Conservation (phyloP, 1,140 invertebrate species). For the Aleiodes sp. region DNA sequence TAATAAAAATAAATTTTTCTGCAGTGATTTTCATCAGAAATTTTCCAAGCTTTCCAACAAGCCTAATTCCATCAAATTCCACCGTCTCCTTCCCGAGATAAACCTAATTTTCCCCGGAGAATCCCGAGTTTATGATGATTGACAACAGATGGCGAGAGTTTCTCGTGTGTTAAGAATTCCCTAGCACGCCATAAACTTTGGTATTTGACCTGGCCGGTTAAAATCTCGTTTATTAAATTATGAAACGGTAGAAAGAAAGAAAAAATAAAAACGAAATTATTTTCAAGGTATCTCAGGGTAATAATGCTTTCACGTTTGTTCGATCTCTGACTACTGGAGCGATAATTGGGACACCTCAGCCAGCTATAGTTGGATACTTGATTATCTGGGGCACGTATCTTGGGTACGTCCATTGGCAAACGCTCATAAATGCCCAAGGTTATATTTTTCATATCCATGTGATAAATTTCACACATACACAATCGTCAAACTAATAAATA, state of each 20-base stretch:
- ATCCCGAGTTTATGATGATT: not conserved
- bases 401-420: conserved; percentile 11
- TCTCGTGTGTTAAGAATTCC: not conserved
- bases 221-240: not conserved
- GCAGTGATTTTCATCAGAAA: too few relatives aligned
- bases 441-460: conserved; percentile 18
- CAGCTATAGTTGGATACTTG: conserved; percentile 12
- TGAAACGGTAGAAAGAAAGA: not conserved
- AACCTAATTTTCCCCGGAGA: not conserved
- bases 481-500: too few relatives aligned
- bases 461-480: too few relatives aligned
- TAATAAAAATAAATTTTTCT: too few relatives aligned
- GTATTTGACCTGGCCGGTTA: not conserved
- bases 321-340: conserved; percentile 30
- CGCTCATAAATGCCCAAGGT: conserved; percentile 31
- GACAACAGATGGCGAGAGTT: not conserved
- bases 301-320: conserved; percentile 30
- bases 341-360: conserved; percentile 30
- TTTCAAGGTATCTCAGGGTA: conserved; percentile 23
- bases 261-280: not conserved
- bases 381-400: conserved; percentile 32
- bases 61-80: not conserved
- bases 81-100: not conserved
- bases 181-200: too few relatives aligned
- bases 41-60: not conserved